phyloP scores from a whole-genome alignment of 2,113 vertebrate species.

The Heliornis fulica region DNA sequence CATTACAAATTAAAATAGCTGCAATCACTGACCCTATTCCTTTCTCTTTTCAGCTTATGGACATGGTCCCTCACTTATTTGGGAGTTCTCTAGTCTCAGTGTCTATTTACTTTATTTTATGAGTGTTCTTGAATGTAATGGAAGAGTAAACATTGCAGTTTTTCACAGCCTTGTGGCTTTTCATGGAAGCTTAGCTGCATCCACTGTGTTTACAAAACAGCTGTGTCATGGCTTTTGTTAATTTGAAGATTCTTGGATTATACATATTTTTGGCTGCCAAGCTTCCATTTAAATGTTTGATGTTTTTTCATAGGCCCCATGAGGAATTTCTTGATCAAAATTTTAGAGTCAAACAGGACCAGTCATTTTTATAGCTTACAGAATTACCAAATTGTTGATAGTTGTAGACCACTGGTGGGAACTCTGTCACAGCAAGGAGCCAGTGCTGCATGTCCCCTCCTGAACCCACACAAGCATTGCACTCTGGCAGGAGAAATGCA shows the following conservation, averaged over 20 bases:
- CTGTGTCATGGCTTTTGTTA: neutral
- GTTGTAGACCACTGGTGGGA: neutral
- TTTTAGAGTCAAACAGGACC: neutral
- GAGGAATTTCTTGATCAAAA: neutral
- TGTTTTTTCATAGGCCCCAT: neutral
- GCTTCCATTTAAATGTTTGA: neutral
- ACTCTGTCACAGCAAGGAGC: neutral
- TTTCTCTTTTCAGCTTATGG: neutral
- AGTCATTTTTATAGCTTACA: neutral
- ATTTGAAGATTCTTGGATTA: neutral
- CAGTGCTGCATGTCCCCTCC: neutral
- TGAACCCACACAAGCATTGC: neutral
- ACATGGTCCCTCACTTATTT: neutral
- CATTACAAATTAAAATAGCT: neutral
- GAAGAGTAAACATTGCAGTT: slow-evolving; percentile 47
- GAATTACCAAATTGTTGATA: neutral
- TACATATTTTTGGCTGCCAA: neutral
- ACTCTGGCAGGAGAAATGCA: neutral
- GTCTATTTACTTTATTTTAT: slow-evolving; percentile 9
- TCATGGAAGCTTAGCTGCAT: slow-evolving; percentile 26
- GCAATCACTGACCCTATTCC: neutral
- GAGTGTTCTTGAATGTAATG: neutral
- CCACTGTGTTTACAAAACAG: slow-evolving; percentile 43
- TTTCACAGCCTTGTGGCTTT: slow-evolving; percentile 7
- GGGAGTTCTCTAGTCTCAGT: neutral